phyloP scores from a whole-genome alignment of 2,113 vertebrate genomes.

The Pandion haliaetus region DNA sequence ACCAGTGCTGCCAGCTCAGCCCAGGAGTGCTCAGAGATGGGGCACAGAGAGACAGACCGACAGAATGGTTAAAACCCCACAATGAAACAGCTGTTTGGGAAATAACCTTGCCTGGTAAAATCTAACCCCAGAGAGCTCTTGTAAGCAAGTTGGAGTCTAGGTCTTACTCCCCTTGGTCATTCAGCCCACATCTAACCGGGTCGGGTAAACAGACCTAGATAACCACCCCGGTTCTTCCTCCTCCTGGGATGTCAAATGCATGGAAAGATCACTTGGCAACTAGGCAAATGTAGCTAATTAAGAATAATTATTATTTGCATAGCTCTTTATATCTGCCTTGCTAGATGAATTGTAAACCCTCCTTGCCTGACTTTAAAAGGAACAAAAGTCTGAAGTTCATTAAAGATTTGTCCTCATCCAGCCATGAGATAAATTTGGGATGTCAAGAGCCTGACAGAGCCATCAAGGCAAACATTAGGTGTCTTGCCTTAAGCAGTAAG shows the following conservation, averaged over 20 bases:
- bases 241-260: background rate
- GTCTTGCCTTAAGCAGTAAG: slow-evolving; percentile 23
- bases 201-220: rapidly evolving
- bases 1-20: background rate
- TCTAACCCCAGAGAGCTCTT: background rate
- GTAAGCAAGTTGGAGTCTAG: background rate
- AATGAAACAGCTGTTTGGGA: background rate
- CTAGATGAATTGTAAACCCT: background rate
- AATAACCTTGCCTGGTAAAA: background rate
- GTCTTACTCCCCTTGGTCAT: background rate
- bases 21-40: rapidly evolving
- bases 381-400: background rate
- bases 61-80: background rate
- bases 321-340: background rate
- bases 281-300: background rate
- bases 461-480: background rate
- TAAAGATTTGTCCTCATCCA: background rate
- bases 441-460: background rate
- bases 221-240: background rate
- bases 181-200: background rate
- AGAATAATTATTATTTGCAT: background rate
- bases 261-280: background rate
- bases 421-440: background rate
- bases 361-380: background rate
- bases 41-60: rapidly evolving